A percentile compares a stretch with the other conserved stretches of the same genome.
Conservation (phyloP, 2,888 invertebrate species). For the Heliconius erato region DNA sequence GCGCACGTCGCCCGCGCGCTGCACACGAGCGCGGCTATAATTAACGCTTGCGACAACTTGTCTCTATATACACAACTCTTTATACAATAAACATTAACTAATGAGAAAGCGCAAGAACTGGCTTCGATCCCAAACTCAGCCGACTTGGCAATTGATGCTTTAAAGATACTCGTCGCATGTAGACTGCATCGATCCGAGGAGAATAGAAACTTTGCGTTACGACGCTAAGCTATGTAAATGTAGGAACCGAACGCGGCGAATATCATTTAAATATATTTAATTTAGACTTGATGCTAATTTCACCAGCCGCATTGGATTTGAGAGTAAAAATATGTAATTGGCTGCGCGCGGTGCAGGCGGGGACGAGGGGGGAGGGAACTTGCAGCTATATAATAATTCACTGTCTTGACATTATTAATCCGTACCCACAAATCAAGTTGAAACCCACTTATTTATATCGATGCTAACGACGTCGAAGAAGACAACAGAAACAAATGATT, state of each 20-base stretch:
- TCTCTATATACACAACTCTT: background rate
- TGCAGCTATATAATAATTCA: slow-evolving; percentile 34
- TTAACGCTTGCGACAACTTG: slow-evolving; percentile 17
- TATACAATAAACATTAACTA: background rate
- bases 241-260: slow-evolving; percentile 31
- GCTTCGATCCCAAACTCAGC: background rate
- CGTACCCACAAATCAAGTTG: slow-evolving; percentile 27
- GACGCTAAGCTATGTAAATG: slow-evolving; percentile 25
- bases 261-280: slow-evolving; percentile 42
- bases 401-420: slow-evolving; percentile 35
- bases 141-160: background rate
- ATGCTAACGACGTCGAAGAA: slow-evolving; percentile 21
- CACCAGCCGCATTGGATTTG: slow-evolving; percentile 35
- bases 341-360: background rate
- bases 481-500: slow-evolving; percentile 28
- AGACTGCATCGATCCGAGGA: background rate
- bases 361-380: background rate
- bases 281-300: slow-evolving; percentile 43
- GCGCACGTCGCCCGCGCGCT: background rate
- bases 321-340: slow-evolving; percentile 39
- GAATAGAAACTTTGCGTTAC: background rate
- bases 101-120: background rate
- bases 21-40: slow-evolving; percentile 22
- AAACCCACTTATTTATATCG: slow-evolving; percentile 22
- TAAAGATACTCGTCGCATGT: background rate